A percentile compares a stretch with the other conserved stretches of the same genome.
These are phyloP conservation scores for Fundulus diaphanus DNA, from an alignment of 2,797 vertebrate genomes.

Conservation along the genomic window DNA sequence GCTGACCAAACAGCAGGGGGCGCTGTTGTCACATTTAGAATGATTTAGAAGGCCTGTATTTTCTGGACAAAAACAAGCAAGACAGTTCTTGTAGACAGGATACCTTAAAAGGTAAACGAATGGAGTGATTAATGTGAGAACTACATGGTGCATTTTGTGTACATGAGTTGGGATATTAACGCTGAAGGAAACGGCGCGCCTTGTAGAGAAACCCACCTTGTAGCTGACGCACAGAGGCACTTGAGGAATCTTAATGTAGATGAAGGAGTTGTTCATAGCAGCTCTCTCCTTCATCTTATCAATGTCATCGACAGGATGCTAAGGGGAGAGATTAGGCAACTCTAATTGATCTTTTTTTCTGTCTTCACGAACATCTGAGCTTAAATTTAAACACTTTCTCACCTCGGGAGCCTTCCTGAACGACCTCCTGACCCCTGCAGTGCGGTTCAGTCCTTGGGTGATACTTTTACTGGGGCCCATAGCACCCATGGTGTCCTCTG, in stretches of 20 bases:
- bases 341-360: neutral
- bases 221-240: slow-evolving; percentile 99
- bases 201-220: slow-evolving; percentile 85
- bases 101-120: neutral
- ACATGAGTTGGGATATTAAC: neutral
- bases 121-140: neutral
- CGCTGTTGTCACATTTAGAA: no score
- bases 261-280: slow-evolving; percentile 99
- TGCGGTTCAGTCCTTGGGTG: slow-evolving; percentile 92
- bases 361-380: neutral
- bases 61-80: no score
- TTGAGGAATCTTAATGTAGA: slow-evolving; percentile 99
- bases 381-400: slow-evolving; percentile 23
- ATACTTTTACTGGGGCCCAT: slow-evolving; percentile 93
- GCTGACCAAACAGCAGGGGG: no score
- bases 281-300: slow-evolving; percentile 99
- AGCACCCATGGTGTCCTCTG: slow-evolving; percentile 88
- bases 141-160: neutral
- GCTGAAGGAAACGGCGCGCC: no score
- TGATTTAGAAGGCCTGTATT: no score
- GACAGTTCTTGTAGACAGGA: no score
- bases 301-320: slow-evolving; percentile 98
- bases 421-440: slow-evolving; percentile 93
- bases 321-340: slow-evolving; percentile 17
- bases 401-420: slow-evolving; percentile 97